Evolutionary conservation across 2,797 vertebrate genomes (phyloP), one percentile per base, ranked within the genome.

Genomic region (Oreochromis mossambicus): DNA sequence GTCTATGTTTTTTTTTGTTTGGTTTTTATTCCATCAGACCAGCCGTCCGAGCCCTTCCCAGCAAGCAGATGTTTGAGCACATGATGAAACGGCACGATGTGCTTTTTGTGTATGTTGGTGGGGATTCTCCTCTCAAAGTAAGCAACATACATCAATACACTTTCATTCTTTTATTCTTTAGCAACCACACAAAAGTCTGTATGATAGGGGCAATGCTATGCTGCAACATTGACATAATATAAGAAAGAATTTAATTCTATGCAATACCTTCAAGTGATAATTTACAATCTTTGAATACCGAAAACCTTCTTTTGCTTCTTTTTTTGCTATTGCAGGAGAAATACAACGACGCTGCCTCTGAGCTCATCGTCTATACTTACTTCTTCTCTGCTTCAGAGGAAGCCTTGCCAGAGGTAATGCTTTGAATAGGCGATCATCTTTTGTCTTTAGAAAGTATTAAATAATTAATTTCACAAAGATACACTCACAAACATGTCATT

Each of bases 331-430:
- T 94, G 81, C 95, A 99, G 99, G 99, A 99, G 94, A 99, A 98
- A 89, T 99, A 98, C 92, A 97, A 96, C 80, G 98, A 99, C 77
- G 97, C 97, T 76, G 98, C 99, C 78, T 97, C 98, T 41, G 98
- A 99, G 96, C 97, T 99, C 93, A 99, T 99, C 77, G 98, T 99
- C 78, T 98, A 98, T 92, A 98, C 98, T 0, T 98, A 99, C 88
- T 99, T 99, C 96, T 99, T 98, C 97, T 98, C 98, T 15, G 97
- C 98, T 50, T 96, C 96, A 61, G 98, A 99, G 95, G 98, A 98
- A 48, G 96, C 97, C 68, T 90, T 99, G 82, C 97, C 98, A 29
- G 95, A 98, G 99, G 98, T 99, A 96, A 96, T 34, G 4, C 51
- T 58, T 82, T 70, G 15, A 80, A 77, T 50, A 32, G 15, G 7